phyloP scores from a whole-genome alignment of 2,113 vertebrate genomes.

The Numida meleagris region DNA sequence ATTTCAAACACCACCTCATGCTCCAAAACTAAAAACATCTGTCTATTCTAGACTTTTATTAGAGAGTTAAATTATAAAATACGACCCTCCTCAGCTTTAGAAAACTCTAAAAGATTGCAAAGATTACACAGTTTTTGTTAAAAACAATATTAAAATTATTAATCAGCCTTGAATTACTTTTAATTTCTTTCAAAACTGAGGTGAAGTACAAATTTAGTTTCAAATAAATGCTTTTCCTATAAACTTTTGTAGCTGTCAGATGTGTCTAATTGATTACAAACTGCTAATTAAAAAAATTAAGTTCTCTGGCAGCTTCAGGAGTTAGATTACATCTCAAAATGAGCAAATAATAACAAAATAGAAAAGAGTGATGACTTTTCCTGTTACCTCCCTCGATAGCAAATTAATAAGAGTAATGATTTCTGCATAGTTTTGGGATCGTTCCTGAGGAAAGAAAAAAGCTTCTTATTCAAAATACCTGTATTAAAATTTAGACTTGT shows the following conservation, averaged over 20 bases:
- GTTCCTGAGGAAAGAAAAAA: background rate
- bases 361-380: background rate
- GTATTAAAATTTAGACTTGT: background rate
- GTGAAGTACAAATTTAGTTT: background rate
- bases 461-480: background rate
- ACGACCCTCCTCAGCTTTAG: background rate
- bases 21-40: background rate
- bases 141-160: background rate
- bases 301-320: background rate
- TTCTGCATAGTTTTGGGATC: background rate
- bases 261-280: background rate
- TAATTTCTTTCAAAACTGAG: background rate
- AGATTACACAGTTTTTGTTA: background rate
- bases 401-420: background rate
- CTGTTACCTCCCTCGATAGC: background rate
- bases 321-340: background rate
- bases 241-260: background rate
- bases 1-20: background rate
- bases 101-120: background rate
- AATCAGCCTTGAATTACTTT: background rate
- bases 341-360: background rate
- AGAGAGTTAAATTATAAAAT: background rate
- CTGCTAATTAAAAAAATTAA: background rate
- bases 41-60: background rate
- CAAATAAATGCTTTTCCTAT: background rate